Conservation (phyloP, 2,797 vertebrate species). For the Myioborus miniatus region DNA sequence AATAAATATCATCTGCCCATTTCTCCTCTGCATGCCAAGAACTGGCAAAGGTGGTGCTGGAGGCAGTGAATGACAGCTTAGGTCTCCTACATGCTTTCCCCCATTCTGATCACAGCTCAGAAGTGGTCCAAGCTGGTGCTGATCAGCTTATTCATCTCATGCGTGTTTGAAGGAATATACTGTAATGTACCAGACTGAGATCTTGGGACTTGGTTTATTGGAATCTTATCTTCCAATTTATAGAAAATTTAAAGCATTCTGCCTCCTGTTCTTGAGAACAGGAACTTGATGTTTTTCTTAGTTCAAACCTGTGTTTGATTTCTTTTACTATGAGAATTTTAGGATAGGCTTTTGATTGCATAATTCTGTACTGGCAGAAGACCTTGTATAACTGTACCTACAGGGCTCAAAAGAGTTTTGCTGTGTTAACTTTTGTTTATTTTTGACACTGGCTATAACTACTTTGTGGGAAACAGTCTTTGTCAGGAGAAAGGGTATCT, state of each 20-base stretch:
- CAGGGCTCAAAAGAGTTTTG: neutral
- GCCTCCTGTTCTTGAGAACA: neutral
- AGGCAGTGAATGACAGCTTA: neutral
- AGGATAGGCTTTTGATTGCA: neutral
- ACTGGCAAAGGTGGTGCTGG: neutral
- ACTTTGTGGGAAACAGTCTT: neutral
- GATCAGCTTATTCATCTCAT: neutral
- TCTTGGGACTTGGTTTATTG: neutral
- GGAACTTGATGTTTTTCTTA: neutral
- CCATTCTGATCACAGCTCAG: neutral
- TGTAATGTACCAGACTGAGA: neutral
- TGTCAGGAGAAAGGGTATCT: neutral
- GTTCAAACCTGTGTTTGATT: neutral
- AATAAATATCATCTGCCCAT: neutral
- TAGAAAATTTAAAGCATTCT: neutral
- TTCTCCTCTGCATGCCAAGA: neutral
- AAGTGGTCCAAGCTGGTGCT: neutral
- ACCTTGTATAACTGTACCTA: neutral
- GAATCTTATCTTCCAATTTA: neutral
- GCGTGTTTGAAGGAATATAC: neutral
- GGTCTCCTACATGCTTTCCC: neutral
- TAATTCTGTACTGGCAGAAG: neutral
- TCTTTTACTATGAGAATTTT: slow-evolving; percentile 9
- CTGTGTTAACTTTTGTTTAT: neutral
- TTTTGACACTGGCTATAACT: neutral